A percentile compares a stretch with the other conserved stretches of the same genome.
phyloP scores from a whole-genome alignment of 2,113 vertebrate genomes.

The Eleginops maclovinus region DNA sequence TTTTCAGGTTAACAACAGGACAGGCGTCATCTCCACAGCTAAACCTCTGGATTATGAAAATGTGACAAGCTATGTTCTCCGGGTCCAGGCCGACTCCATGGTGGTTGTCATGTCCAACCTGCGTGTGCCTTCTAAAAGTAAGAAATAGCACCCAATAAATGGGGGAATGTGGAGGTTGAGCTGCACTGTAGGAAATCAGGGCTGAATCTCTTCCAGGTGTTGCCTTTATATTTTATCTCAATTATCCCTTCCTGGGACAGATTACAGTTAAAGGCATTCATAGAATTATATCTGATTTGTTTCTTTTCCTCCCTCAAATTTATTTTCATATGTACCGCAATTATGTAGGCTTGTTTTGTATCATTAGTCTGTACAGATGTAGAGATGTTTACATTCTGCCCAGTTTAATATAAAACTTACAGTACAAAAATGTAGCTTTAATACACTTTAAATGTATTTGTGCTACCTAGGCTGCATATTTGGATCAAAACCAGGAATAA shows the following conservation, averaged over 20 bases:
- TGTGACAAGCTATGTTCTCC: slow-evolving; percentile 85
- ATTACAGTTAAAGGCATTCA: slow-evolving; percentile 22
- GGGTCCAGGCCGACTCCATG: slow-evolving; percentile 91
- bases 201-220: slow-evolving; percentile 20
- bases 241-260: slow-evolving; percentile 29
- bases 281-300: neutral
- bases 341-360: neutral
- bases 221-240: slow-evolving; percentile 39
- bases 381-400: neutral
- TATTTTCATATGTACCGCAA: neutral
- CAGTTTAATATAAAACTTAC: no score
- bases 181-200: neutral
- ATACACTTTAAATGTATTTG: neutral
- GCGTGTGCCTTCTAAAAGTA: slow-evolving; percentile 92
- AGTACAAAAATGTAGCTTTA: no score
- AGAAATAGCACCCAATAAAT: slow-evolving; percentile 54
- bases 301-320: slow-evolving; percentile 26
- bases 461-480: neutral
- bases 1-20: slow-evolving; percentile 89
- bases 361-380: neutral
- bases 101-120: slow-evolving; percentile 87
- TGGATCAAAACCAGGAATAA: slow-evolving; percentile 3
- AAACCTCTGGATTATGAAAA: slow-evolving; percentile 90
- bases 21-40: slow-evolving; percentile 87
- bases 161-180: neutral